phyloP scores from a whole-genome alignment of 2,888 invertebrate genomes.

The Junonia oenone region DNA sequence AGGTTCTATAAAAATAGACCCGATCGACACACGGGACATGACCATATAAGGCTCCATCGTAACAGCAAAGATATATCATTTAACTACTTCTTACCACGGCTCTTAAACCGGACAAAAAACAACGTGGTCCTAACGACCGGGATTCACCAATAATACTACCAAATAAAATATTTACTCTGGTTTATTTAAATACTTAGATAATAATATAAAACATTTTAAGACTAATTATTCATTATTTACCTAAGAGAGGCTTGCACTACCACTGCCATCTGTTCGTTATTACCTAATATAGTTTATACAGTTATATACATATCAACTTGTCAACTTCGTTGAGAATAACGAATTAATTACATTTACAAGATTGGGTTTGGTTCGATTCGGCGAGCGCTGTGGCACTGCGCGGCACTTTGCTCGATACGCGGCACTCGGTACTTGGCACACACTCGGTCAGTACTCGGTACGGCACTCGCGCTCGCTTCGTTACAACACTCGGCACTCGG shows the following conservation, averaged over 20 bases:
- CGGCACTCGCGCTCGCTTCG: conserved; percentile 6
- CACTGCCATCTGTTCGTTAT: conserved; percentile 37
- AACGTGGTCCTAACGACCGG: conserved; percentile 50
- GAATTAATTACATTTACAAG: conserved; percentile 42
- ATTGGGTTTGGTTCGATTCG: conserved; percentile 38
- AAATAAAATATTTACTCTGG: conserved; percentile 71
- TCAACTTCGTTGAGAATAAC: conserved; percentile 45
- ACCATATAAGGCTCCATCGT: conserved; percentile 3
- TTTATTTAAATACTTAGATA: conserved; percentile 72
- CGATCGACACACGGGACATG: background rate
- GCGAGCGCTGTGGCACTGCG: conserved; percentile 24
- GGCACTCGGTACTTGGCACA: background rate
- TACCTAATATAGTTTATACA: conserved; percentile 41
- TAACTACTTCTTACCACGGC: background rate
- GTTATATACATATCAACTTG: conserved; percentile 42
- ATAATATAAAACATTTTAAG: conserved; percentile 71
- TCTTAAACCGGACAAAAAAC: conserved; percentile 44
- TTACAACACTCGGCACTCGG: background rate
- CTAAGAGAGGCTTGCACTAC: conserved; percentile 48
- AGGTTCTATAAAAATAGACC: conserved; percentile 7
- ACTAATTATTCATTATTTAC: conserved; percentile 61
- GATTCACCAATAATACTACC: conserved; percentile 59
- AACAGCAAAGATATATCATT: background rate
- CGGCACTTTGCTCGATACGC: conserved; percentile 1
- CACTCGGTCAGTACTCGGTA: conserved; percentile 11